Evolutionary conservation across 2,113 vertebrate species (phyloP).

Genomic region (Periophthalmodon schlosseri): DNA sequence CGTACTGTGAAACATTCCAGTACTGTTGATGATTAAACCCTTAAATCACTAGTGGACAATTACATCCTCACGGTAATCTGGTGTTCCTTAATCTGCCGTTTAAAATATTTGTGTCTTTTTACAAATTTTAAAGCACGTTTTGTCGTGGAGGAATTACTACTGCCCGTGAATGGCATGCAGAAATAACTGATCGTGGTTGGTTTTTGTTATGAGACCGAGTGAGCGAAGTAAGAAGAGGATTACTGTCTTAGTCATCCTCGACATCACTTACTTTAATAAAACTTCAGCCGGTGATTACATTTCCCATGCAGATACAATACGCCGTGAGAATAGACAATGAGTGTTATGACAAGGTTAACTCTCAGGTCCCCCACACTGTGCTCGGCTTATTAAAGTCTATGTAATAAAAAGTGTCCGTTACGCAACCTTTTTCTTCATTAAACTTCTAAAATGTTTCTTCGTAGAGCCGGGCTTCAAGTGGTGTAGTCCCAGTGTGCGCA

Average conservation of each 20-base stretch:
- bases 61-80: not conserved
- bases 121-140: slow-evolving; percentile 24
- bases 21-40: no score
- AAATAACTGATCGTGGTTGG: slow-evolving; percentile 52
- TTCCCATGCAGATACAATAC: slow-evolving; percentile 58
- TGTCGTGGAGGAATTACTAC: not conserved
- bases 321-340: slow-evolving; percentile 48
- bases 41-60: no score
- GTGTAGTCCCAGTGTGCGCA: not conserved
- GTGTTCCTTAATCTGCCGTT: not conserved
- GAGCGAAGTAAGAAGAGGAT: slow-evolving; percentile 60
- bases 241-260: slow-evolving; percentile 65
- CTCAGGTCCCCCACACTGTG: slow-evolving; percentile 7
- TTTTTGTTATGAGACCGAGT: slow-evolving; percentile 57
- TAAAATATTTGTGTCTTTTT: slow-evolving; percentile 4
- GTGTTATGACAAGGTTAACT: slow-evolving; percentile 24
- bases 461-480: not conserved
- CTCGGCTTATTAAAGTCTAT: not conserved
- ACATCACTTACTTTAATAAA: slow-evolving; percentile 73
- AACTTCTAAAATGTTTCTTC: not conserved
- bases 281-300: slow-evolving; percentile 67
- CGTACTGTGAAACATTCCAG: not conserved
- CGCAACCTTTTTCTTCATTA: slow-evolving; percentile 8
- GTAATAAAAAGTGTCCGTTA: not conserved
- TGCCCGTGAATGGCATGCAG: slow-evolving; percentile 15